Evolutionary conservation across 2,888 invertebrate genomes (phyloP).

Genomic region (Drosophila monieri): DNA sequence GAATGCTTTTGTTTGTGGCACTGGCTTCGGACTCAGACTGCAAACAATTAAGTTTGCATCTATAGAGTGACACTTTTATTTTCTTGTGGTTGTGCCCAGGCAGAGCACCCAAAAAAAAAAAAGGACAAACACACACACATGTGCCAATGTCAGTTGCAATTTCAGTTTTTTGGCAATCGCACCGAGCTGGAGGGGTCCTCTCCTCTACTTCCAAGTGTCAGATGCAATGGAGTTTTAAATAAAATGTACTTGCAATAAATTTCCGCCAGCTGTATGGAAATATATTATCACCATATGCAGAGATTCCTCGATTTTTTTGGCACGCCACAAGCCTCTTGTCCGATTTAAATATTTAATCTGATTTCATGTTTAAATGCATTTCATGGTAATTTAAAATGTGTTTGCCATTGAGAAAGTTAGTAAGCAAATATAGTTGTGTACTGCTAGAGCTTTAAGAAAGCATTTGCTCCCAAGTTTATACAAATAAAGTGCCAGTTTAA

Average conservation of each 20-base stretch:
- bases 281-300: conserved; percentile 34
- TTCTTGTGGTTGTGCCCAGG: conserved; percentile 55
- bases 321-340: conserved; percentile 60
- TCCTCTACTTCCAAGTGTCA: conserved; percentile 48
- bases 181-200: not conserved
- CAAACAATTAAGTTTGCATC: conserved; percentile 71
- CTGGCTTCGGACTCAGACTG: conserved; percentile 38
- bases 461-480: not conserved
- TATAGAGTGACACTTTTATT: conserved; percentile 65
- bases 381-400: conserved; percentile 57
- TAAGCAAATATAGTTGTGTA: conserved; percentile 2
- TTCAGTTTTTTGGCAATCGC: conserved; percentile 41
- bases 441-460: not conserved
- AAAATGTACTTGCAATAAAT: conserved; percentile 75
- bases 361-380: conserved; percentile 70
- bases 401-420: conserved; percentile 4
- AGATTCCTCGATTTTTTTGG: conserved; percentile 45
- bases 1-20: conserved; percentile 28
- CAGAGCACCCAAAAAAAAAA: conserved; percentile 15
- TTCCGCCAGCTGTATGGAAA: conserved; percentile 51
- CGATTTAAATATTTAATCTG: conserved; percentile 77
- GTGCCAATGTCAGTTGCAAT: conserved; percentile 39
- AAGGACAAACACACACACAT: conserved; percentile 9
- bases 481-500: not conserved
- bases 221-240: conserved; percentile 69